phyloP scores from a whole-genome alignment of 1,140 invertebrate genomes.

The Drosophila setifemur region DNA sequence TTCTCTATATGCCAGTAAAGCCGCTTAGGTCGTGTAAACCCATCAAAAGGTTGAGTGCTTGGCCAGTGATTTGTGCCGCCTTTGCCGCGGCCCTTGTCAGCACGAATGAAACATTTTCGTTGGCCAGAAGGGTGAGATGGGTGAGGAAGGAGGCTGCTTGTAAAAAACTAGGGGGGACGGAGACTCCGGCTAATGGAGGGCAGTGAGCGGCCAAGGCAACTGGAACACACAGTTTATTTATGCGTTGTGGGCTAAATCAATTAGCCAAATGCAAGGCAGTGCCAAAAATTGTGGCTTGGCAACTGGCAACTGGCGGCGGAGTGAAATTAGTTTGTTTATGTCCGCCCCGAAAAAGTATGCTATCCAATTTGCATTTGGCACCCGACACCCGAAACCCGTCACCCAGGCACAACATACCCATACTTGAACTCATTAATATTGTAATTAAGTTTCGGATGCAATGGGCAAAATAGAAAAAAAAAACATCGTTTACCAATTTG shows the following conservation, averaged over 20 bases:
- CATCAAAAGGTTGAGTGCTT: slow-evolving; percentile 56
- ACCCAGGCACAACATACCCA: neutral
- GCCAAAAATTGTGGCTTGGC: slow-evolving; percentile 70
- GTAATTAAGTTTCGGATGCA: slow-evolving; percentile 65
- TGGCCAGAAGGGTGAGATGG: no score
- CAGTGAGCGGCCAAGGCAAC: slow-evolving; percentile 33
- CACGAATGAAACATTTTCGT: slow-evolving; percentile 19
- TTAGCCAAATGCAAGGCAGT: slow-evolving; percentile 73
- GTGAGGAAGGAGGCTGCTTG: neutral
- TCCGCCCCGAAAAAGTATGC: slow-evolving; percentile 43
- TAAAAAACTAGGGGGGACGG: slow-evolving; percentile 1
- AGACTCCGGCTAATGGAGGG: slow-evolving; percentile 6
- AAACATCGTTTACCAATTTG: slow-evolving; percentile 65
- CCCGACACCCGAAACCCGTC: neutral
- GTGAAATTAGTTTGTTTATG: slow-evolving; percentile 51
- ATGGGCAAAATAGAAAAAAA: slow-evolving; percentile 10
- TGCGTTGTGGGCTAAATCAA: slow-evolving; percentile 63
- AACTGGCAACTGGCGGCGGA: neutral
- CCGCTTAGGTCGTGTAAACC: slow-evolving; percentile 75
- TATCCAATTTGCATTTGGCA: slow-evolving; percentile 53
- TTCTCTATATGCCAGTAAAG: slow-evolving; percentile 33
- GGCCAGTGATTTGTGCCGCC: slow-evolving; percentile 53
- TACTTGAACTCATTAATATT: slow-evolving; percentile 61
- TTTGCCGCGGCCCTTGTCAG: slow-evolving; percentile 43
- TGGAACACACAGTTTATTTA: slow-evolving; percentile 35